Evolutionary conservation across 2,888 invertebrate genomes (phyloP), one percentile per base, ranked within the genome.

Genomic region (Nymphalis c-album): DNA sequence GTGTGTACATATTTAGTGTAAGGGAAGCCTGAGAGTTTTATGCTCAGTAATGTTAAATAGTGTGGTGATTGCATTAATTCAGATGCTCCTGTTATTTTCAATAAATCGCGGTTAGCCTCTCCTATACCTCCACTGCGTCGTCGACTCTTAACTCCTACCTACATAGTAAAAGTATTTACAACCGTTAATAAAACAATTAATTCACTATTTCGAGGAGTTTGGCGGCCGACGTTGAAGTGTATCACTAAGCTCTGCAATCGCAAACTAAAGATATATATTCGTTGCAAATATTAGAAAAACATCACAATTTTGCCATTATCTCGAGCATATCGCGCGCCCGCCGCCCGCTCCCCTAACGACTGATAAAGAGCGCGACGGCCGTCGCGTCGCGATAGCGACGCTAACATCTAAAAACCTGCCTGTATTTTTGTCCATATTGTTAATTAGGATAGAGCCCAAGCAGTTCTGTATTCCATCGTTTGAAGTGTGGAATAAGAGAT

Each of bases 261-360:
- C 62, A 63, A 71, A 71, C 76, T 10, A 40, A 18, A 55, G 69
- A 75, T 74, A 75, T 73, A 60, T 61, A 66, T 71, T 71, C 40
- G 48, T 73, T 74, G 76, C 76, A 76, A 78, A 79, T 79, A 79
- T 76, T 84, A 87, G 91, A 90, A 89, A 91, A 91, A 88, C 85
- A 90, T 92, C 91, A 91, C 91, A 92, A 91, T 90, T 91, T 91
- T 86, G 82, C 91, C 91, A 90, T 90, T 89, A 87, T 88, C 86
- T 85, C 80, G 83, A 81, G 81, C 80, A 82, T 80, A 81, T 80
- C 83, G 85, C 80, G 80, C 85, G 80, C 80, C 84, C 79, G 73
- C 80, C 80, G 81, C 80, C 77, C 81, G 85, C 82, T 84, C 85
- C 84, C 81, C 77, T 79, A 71, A 77, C 78, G 85, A 86, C 87